Conservation (phyloP, 2,113 vertebrate species). For the Cyprinodon brontotheroides region DNA sequence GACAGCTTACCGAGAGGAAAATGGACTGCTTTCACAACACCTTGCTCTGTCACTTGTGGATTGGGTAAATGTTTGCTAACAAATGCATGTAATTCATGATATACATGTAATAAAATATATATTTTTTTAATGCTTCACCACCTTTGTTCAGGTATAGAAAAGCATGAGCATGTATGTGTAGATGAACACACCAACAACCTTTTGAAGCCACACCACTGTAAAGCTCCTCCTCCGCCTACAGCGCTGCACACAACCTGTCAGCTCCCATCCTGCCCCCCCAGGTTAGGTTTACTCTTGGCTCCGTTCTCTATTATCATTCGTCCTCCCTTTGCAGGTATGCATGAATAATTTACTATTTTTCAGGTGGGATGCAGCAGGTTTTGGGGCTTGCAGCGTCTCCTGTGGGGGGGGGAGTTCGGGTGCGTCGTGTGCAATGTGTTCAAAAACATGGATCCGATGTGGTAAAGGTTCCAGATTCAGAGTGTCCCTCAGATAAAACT, state of each 20-base stretch:
- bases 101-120: not conserved
- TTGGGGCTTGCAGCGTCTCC: constrained; percentile 77
- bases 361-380: constrained; percentile 76
- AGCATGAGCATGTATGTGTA: constrained; percentile 78
- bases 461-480: constrained; percentile 39
- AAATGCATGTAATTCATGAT: constrained; percentile 1
- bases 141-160: constrained; percentile 74
- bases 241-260: constrained; percentile 73
- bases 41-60: constrained; percentile 90
- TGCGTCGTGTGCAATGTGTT: constrained; percentile 76
- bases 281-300: constrained; percentile 61
- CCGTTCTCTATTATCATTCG: not conserved
- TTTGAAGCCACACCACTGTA: constrained; percentile 77
- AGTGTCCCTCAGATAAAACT: constrained; percentile 49
- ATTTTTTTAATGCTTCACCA: not conserved
- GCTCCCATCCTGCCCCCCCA: constrained; percentile 79
- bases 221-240: constrained; percentile 47
- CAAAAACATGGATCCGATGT: constrained; percentile 42
- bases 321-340: not conserved
- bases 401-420: constrained; percentile 61
- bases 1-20: constrained; percentile 42
- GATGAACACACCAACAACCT: constrained; percentile 67
- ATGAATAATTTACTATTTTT: constrained; percentile 26
- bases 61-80: constrained; percentile 76
- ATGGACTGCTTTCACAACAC: constrained; percentile 78